Conservation (phyloP, 2,888 invertebrate genomes). For the Hemistola chrysoprasaria region DNA sequence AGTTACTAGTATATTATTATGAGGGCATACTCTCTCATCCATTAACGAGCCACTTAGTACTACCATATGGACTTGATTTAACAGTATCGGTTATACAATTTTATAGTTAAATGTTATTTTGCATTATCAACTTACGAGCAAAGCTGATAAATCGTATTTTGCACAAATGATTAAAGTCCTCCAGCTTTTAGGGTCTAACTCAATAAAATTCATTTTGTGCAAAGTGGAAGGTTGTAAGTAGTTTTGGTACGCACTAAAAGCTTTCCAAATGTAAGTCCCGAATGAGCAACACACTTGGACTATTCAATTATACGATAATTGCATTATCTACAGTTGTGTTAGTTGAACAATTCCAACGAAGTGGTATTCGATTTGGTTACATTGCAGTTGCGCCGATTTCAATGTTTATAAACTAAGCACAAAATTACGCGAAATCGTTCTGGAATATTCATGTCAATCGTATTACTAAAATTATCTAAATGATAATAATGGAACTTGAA, state of each 20-base stretch:
- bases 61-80: too few relatives aligned
- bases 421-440: too few relatives aligned
- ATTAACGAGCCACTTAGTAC: too few relatives aligned
- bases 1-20: too few relatives aligned
- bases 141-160: slow-evolving; percentile 42
- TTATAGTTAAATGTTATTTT: slow-evolving; percentile 1
- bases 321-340: slow-evolving; percentile 33
- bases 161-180: slow-evolving; percentile 52
- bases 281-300: slow-evolving; percentile 45
- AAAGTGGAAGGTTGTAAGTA: slow-evolving; percentile 50
- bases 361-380: slow-evolving; percentile 13
- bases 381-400: slow-evolving; percentile 1
- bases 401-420: too few relatives aligned
- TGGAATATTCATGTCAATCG: too few relatives aligned
- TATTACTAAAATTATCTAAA: too few relatives aligned
- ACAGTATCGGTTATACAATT: too few relatives aligned
- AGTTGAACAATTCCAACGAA: slow-evolving; percentile 22
- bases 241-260: slow-evolving; percentile 62
- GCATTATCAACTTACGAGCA: background rate
- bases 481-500: too few relatives aligned
- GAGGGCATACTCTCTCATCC: too few relatives aligned
- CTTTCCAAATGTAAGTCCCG: slow-evolving; percentile 45
- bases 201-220: slow-evolving; percentile 59
- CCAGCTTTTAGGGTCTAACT: slow-evolving; percentile 55
- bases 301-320: slow-evolving; percentile 51